Evolutionary conservation across 2,888 invertebrate genomes (phyloP), one percentile per base, ranked within the genome.

Genomic region (Smittia aterrima): DNA sequence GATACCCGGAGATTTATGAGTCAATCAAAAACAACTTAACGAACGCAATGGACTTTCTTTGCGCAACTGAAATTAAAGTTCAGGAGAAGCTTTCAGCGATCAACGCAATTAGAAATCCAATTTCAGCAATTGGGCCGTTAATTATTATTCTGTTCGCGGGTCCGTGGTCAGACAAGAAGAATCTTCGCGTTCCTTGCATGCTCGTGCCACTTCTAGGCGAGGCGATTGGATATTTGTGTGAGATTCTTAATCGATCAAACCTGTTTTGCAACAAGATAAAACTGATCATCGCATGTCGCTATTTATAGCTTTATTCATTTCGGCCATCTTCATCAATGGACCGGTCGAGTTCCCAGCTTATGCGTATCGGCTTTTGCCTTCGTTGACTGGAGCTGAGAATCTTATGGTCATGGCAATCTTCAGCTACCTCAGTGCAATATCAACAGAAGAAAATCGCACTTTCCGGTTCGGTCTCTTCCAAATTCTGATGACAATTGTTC

Each of bases 401-500:
- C 79, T 83, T 70, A 80, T 82, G 72, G 74, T 83, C 11, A 82
- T 83, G 82, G 83, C 81, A 6, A 79, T 82, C 6, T 83, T 82
- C 67, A 83, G 83, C 77, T 83, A 83, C 67, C 80, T 83, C 22
- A 83, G 82, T 1, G 74, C 47, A 1, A 40, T 82, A 6, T 83
- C 83, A 9, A 81, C 80, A 1, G 83, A 83, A 74, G 77, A 81
- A 66, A 82, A 83, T 77, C 79, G 83, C 40, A 78, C 82, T 2
- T 82, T 83, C 73, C 78, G 83, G 41, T 83, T 82, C 77, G 83
- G 83, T 6, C 81, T 83, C 38, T 83, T 83, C 75, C 81, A 81
- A 7, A 81, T 82, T 79, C 81, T 82, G 58, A 76, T 81, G 0
- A 81, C 79, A 0, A 22, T 58, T 18, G 54, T 71, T 0, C 81